These are phyloP conservation scores for Cnemophilus loriae DNA, from an alignment of 2,113 vertebrate genomes.

Conservation along the genomic window DNA sequence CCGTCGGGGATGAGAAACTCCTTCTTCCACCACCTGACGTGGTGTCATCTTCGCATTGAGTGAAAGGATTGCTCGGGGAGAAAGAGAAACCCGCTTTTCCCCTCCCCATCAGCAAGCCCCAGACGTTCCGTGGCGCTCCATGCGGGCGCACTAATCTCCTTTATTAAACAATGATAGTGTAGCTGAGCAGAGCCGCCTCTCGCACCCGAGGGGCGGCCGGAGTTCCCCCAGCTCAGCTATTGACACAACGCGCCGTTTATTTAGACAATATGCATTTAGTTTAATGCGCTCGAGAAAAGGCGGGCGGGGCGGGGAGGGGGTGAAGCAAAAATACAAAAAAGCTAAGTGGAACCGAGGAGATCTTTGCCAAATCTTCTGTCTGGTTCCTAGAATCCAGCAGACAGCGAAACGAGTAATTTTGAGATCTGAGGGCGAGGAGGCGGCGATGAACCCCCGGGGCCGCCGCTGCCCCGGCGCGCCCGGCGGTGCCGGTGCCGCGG, in stretches of 20 bases:
- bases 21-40: not conserved
- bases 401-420: not conserved
- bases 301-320: no score
- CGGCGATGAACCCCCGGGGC: not conserved
- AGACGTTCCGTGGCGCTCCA: not conserved
- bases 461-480: not conserved
- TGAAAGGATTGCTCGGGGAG: not conserved
- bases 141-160: not conserved
- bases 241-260: not conserved
- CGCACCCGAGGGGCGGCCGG: not conserved
- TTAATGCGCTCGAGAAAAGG: not conserved
- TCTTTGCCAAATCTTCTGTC: not conserved
- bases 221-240: not conserved
- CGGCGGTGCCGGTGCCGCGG: not conserved
- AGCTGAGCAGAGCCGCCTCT: not conserved
- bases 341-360: not conserved
- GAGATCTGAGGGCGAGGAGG: not conserved
- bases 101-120: not conserved
- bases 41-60: not conserved
- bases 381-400: slow-evolving; percentile 36
- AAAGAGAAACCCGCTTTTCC: not conserved
- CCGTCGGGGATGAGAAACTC: not conserved
- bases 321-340: not conserved
- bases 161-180: not conserved
- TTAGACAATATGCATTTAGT: not conserved